Percentiles rank a stretch among this genome's conserved stretches.
These are phyloP conservation scores for Euclidia mi DNA, from an alignment of 2,888 invertebrate genomes.

Conservation along the genomic window DNA sequence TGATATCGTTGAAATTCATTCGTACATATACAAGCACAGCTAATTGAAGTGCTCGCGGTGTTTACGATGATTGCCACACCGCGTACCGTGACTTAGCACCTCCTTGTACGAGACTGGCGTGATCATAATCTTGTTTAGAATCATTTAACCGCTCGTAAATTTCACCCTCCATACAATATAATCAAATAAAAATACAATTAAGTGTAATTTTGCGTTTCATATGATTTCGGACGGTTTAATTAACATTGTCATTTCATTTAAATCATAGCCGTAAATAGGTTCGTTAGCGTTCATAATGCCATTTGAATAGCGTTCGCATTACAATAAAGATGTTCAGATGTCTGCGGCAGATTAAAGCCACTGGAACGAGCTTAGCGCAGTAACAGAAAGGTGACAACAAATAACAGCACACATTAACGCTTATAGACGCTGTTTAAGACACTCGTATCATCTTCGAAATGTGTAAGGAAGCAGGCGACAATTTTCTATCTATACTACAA, in stretches of 20 bases:
- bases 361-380: too few species aligned
- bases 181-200: constrained; percentile 22
- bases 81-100: constrained; percentile 36
- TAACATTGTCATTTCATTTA: constrained; percentile 37
- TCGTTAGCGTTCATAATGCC: constrained; percentile 24
- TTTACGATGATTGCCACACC: constrained; percentile 38
- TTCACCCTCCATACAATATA: constrained; percentile 17
- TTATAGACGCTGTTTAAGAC: too few species aligned
- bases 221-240: constrained; percentile 39
- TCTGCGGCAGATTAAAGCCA: constrained; percentile 1
- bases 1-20: constrained; percentile 65
- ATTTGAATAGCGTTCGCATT: constrained; percentile 6
- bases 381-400: too few species aligned
- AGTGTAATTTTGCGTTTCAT: constrained; percentile 22
- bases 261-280: constrained; percentile 37
- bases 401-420: too few species aligned
- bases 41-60: constrained; percentile 58
- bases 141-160: constrained; percentile 26
- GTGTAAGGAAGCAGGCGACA: too few species aligned
- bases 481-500: too few species aligned
- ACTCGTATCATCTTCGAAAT: too few species aligned
- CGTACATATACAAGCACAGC: constrained; percentile 45
- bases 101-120: constrained; percentile 31
- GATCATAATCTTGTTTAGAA: constrained; percentile 30
- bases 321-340: constrained; percentile 22